These are phyloP conservation scores for Dryobates pubescens DNA, from an alignment of 2,797 vertebrate species.

Conservation along the genomic window DNA sequence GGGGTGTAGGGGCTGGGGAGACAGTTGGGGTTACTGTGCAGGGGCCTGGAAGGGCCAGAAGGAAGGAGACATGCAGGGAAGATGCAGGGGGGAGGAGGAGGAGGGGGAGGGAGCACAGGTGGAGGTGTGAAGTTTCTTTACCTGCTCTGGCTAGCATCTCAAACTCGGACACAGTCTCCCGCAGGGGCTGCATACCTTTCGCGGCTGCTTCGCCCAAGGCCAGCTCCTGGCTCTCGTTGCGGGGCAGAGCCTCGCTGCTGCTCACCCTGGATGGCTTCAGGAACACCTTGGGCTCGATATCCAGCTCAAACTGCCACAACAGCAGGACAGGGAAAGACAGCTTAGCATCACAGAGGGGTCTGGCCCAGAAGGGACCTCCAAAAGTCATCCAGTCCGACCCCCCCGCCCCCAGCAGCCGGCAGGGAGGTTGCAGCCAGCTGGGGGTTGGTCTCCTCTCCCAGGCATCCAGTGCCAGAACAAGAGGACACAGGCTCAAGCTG, in stretches of 20 bases:
- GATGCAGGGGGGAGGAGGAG: not conserved
- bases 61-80: not conserved
- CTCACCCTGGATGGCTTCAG: slow-evolving; percentile 82
- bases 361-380: no score
- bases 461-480: no score
- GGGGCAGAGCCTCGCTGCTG: slow-evolving; percentile 67
- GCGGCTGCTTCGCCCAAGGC: slow-evolving; percentile 87
- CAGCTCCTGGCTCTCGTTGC: slow-evolving; percentile 88
- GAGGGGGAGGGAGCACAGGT: not conserved
- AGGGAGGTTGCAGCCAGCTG: no score
- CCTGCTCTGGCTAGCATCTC: slow-evolving; percentile 90
- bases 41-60: not conserved
- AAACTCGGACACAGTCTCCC: slow-evolving; percentile 86
- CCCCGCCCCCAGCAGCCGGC: no score
- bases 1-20: not conserved
- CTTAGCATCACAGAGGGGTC: not conserved
- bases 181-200: slow-evolving; percentile 90
- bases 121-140: slow-evolving; percentile 74
- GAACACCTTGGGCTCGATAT: slow-evolving; percentile 90
- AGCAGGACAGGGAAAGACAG: rapidly evolving
- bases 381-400: no score
- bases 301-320: slow-evolving; percentile 89
- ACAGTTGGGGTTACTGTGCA: not conserved
- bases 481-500: no score
- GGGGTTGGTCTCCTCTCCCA: no score